phyloP scores from a whole-genome alignment of 2,797 vertebrate species.

The Spea hammondii region DNA sequence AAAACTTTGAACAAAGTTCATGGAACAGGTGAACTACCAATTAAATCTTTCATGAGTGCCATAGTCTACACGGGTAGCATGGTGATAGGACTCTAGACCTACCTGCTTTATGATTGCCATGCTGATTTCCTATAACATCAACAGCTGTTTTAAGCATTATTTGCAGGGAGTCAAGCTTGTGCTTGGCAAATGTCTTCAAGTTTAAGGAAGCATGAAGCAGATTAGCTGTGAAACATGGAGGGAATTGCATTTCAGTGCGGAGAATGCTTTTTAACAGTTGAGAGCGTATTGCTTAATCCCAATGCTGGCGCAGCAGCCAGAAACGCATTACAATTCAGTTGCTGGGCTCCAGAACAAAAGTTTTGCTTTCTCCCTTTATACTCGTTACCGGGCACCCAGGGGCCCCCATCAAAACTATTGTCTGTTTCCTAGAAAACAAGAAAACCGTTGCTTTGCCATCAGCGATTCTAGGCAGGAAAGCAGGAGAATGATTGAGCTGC shows the following conservation, averaged over 20 bases:
- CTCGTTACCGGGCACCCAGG: background rate
- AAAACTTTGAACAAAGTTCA: too few species aligned
- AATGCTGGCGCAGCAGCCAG: background rate
- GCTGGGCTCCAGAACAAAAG: background rate
- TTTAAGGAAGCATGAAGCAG: constrained; percentile 4
- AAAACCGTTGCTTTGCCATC: background rate
- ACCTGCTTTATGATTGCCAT: constrained; percentile 40
- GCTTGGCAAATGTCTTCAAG: constrained; percentile 18
- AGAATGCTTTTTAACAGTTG: background rate
- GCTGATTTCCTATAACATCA: constrained; percentile 37
- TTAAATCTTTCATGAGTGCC: constrained; percentile 12
- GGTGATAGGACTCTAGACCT: constrained; percentile 20
- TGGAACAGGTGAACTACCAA: too few species aligned
- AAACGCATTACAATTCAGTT: background rate
- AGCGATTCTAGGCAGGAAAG: background rate
- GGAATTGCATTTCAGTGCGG: background rate
- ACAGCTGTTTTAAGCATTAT: constrained; percentile 46
- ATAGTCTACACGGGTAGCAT: constrained; percentile 7
- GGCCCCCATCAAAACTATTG: background rate
- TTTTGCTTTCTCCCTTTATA: background rate
- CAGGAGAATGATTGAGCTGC: background rate
- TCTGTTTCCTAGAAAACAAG: background rate
- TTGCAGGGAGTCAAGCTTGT: constrained; percentile 35
- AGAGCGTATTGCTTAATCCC: constrained; percentile 1
- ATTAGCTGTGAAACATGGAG: background rate